Evolutionary conservation across 2,797 vertebrate genomes (phyloP).

Genomic region (Hippocampus kuda): DNA sequence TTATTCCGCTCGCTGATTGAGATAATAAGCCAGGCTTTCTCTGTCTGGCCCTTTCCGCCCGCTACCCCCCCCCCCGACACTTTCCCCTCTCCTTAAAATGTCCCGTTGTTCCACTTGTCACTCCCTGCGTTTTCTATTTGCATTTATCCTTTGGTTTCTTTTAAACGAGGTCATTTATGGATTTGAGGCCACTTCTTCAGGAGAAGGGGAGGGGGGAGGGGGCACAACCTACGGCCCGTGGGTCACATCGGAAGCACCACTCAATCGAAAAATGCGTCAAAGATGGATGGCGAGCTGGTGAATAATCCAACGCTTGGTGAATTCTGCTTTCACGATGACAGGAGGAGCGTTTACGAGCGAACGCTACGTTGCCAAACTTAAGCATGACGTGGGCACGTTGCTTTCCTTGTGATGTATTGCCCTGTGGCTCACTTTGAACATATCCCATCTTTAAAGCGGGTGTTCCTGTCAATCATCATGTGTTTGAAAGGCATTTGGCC

Average conservation of each 20-base stretch:
- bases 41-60: slow-evolving; percentile 50
- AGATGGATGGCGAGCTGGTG: too few species aligned
- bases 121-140: slow-evolving; percentile 31
- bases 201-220: slow-evolving; percentile 2
- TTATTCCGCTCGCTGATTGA: slow-evolving; percentile 75
- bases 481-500: neutral
- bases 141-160: slow-evolving; percentile 38
- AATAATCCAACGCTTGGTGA: too few species aligned
- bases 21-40: slow-evolving; percentile 70
- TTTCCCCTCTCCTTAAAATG: slow-evolving; percentile 59
- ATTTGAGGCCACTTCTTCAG: slow-evolving; percentile 14
- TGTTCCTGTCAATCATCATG: too few species aligned
- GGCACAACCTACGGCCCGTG: neutral
- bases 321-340: too few species aligned
- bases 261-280: neutral
- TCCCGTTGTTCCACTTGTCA: slow-evolving; percentile 53
- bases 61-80: slow-evolving; percentile 23
- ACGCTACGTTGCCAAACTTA: too few species aligned
- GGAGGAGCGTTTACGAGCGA: too few species aligned
- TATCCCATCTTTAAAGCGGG: too few species aligned
- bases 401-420: too few species aligned
- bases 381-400: too few species aligned
- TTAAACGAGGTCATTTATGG: slow-evolving; percentile 46
- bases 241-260: neutral
- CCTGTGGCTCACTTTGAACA: too few species aligned